Conservation (phyloP, 2,113 vertebrate genomes). For the Calidris pygmaea region DNA sequence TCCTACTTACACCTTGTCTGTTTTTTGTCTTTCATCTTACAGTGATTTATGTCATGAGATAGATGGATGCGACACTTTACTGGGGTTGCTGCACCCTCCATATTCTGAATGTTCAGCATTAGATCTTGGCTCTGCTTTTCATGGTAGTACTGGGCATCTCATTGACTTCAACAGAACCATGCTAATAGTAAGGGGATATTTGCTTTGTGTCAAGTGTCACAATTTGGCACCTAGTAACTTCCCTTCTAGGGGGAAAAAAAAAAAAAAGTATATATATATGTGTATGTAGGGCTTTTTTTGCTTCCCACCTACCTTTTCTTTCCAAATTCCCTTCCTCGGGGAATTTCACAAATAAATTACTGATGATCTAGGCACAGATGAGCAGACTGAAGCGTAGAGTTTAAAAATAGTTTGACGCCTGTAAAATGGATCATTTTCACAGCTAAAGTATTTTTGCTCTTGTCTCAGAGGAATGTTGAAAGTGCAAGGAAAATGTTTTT, state of each 20-base stretch:
- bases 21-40: background rate
- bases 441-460: slow-evolving; percentile 39
- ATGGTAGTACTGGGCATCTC: background rate
- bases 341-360: slow-evolving; percentile 49
- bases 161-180: background rate
- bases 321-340: background rate
- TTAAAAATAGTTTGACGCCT: slow-evolving; percentile 54
- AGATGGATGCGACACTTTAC: rapidly evolving
- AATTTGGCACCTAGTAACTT: background rate
- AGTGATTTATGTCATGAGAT: background rate
- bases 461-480: slow-evolving; percentile 32
- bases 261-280: background rate
- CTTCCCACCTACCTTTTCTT: slow-evolving; percentile 25
- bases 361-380: slow-evolving; percentile 5
- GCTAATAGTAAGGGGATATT: background rate
- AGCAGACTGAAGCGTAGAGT: slow-evolving; percentile 34
- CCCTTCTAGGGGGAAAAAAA: background rate
- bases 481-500: slow-evolving; percentile 52
- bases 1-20: background rate
- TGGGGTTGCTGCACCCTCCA: background rate
- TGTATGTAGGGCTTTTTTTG: background rate
- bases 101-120: background rate
- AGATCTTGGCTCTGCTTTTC: background rate
- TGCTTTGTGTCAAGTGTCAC: background rate
- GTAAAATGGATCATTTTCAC: slow-evolving; percentile 56